Evolutionary conservation across 2,797 vertebrate genomes (phyloP), one percentile per base, ranked within the genome.

Genomic region (Platalea minor): DNA sequence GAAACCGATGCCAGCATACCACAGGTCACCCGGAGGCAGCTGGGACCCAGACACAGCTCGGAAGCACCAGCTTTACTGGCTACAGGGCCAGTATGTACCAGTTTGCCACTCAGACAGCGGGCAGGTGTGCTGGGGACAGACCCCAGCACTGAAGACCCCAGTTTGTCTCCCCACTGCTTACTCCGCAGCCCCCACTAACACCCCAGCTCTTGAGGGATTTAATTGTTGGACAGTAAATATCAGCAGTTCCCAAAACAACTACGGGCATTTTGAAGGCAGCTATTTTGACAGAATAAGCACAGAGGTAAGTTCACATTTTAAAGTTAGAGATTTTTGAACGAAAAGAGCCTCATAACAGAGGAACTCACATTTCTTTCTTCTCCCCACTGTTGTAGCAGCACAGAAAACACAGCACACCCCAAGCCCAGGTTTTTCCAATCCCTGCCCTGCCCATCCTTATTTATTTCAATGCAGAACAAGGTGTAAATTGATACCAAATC

Each of bases 261-360:
- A 4, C 0, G 1, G 23, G 19, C 25, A 4, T 3, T 11, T 8
- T 10, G 5, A 45, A 48, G 15, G 15, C 1, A 29, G 11, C 6
- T 21, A 5, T 7, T 14, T 29, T 10, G 8, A 31, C 0, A 26
- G 28, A 19, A 33, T 2, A 41, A 54, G 12, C 33, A 41, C 29
- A 39, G 46, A 18, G 23, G 5, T 5, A 41, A 45, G 13, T 3
- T 37, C 64, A 23, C 65, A 7, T 6, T 7, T 26, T 64, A 18
- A 74, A 64, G 7, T 2, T 5, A 23, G 59, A 91, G 35, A 17
- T 12, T 37, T 64, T 17, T 17, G 14, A 41, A 39, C 21, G 16
- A 20, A 10, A 82, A 31, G 29, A 65, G 12, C 45, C 37, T n/a
- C n/a, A 9, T 29, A 53, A 14, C 11, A 28, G 25, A 35, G 14